These are phyloP conservation scores for Carcharodon carcharias DNA, from an alignment of 2,797 vertebrate genomes.

Conservation along the genomic window DNA sequence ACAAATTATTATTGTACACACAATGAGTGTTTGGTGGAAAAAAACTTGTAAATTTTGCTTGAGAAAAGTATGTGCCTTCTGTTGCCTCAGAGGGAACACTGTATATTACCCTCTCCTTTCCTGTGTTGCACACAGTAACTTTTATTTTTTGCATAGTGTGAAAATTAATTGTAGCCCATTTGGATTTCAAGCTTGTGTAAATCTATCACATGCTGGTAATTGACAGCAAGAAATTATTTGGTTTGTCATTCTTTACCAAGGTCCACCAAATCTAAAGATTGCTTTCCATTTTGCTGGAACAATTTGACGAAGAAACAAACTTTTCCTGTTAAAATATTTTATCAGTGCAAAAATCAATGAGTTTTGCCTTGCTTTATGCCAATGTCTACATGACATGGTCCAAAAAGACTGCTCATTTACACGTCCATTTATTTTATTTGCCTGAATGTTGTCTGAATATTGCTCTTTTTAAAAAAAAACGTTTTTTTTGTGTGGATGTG, in stretches of 20 bases:
- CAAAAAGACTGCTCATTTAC: slow-evolving; percentile 57
- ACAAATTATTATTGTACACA: slow-evolving; percentile 20
- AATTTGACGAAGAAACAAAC: slow-evolving; percentile 46
- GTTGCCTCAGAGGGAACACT: slow-evolving; percentile 11
- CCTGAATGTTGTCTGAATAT: slow-evolving; percentile 54
- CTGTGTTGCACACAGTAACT: slow-evolving; percentile 4
- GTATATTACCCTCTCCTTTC: slow-evolving; percentile 9
- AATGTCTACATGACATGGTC: slow-evolving; percentile 53
- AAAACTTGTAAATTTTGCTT: not conserved
- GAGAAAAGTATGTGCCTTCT: slow-evolving; percentile 23
- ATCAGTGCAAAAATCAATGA: slow-evolving; percentile 45
- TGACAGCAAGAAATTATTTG: slow-evolving; percentile 13
- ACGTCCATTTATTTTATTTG: slow-evolving; percentile 59
- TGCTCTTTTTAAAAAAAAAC: slow-evolving; percentile 39
- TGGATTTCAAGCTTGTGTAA: slow-evolving; percentile 14
- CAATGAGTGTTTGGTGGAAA: slow-evolving; percentile 28
- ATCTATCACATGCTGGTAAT: slow-evolving; percentile 10
- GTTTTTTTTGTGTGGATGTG: slow-evolving; percentile 37
- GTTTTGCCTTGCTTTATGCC: slow-evolving; percentile 51
- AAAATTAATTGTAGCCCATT: slow-evolving; percentile 24
- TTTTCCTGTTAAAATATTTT: slow-evolving; percentile 50
- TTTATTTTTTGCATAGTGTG: not conserved
- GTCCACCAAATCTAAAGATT: slow-evolving; percentile 36
- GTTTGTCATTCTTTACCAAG: slow-evolving; percentile 13
- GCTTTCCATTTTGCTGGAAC: slow-evolving; percentile 45